A percentile compares a stretch with the other conserved stretches of the same genome.
Evolutionary conservation across 53 echinoderm and acorn worm genomes (phyloP).

Genomic region (Echinarachnius parma): DNA sequence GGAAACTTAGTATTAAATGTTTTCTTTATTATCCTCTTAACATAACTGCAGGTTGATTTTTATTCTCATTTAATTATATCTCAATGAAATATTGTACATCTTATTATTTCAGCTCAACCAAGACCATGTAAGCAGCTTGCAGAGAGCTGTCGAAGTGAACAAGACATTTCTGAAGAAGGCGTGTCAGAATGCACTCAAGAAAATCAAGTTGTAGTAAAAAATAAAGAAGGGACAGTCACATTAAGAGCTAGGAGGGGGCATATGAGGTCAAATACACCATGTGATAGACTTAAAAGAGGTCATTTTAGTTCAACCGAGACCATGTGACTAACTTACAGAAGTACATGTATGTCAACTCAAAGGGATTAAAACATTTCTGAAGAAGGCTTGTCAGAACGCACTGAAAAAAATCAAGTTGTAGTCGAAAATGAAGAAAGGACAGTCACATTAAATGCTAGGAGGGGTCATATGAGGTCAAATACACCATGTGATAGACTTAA

Average conservation of each 20-base stretch:
- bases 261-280: too few species aligned
- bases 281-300: too few species aligned
- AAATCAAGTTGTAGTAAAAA: slow-evolving; percentile 36
- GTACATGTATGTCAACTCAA: slow-evolving; percentile 39
- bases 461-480: too few species aligned
- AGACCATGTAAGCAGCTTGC: slow-evolving; percentile 29
- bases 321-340: slow-evolving; percentile 42
- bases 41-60: too few species aligned
- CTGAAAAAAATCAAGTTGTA: slow-evolving; percentile 52
- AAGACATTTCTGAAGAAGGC: slow-evolving; percentile 71
- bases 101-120: slow-evolving; percentile 46
- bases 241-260: too few species aligned
- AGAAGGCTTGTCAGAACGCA: slow-evolving; percentile 48
- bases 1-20: too few species aligned
- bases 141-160: slow-evolving; percentile 53
- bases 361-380: slow-evolving; percentile 65
- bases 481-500: too few species aligned
- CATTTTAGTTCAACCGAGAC: slow-evolving; percentile 48
- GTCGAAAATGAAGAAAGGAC: too few species aligned
- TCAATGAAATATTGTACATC: background rate
- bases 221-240: too few species aligned
- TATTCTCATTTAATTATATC: background rate
- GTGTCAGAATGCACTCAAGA: slow-evolving; percentile 51
- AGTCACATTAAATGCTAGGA: too few species aligned
- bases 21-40: too few species aligned